Evolutionary conservation across 2,888 invertebrate species (phyloP).

Genomic region (Synanthedon andrenaeformis): DNA sequence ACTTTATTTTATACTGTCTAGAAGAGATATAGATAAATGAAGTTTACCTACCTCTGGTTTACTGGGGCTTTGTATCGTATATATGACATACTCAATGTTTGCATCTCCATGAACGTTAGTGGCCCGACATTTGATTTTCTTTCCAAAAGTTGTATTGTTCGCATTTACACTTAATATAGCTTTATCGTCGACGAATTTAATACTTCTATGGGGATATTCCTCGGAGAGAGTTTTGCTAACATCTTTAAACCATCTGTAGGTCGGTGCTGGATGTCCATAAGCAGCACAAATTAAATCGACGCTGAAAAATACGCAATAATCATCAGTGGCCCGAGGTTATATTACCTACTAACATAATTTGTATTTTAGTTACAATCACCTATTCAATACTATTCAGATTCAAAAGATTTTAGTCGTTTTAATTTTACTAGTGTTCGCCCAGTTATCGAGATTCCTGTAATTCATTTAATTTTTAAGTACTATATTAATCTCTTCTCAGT

Average conservation of each 20-base stretch:
- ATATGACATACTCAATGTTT: slow-evolving; percentile 25
- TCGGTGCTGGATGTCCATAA: slow-evolving; percentile 33
- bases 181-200: slow-evolving; percentile 23
- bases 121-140: slow-evolving; percentile 36
- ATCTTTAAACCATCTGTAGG: slow-evolving; percentile 42
- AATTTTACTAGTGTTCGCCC: too few relatives aligned
- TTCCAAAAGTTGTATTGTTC: slow-evolving; percentile 25
- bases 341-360: too few relatives aligned
- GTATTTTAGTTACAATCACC: too few relatives aligned
- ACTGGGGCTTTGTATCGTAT: slow-evolving; percentile 28
- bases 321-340: too few relatives aligned
- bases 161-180: slow-evolving; percentile 29
- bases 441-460: too few relatives aligned
- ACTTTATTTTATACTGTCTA: not conserved
- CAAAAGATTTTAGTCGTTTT: too few relatives aligned
- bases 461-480: too few relatives aligned
- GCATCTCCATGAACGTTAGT: slow-evolving; percentile 31
- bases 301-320: slow-evolving; percentile 22
- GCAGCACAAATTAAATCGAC: slow-evolving; percentile 38
- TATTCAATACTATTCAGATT: too few relatives aligned
- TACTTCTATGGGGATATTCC: slow-evolving; percentile 30
- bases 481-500: too few relatives aligned
- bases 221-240: slow-evolving; percentile 24
- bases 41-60: slow-evolving; percentile 27
- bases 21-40: too few relatives aligned